These are phyloP conservation scores for Platichthys flesus DNA, from an alignment of 2,113 vertebrate species.

Conservation along the genomic window DNA sequence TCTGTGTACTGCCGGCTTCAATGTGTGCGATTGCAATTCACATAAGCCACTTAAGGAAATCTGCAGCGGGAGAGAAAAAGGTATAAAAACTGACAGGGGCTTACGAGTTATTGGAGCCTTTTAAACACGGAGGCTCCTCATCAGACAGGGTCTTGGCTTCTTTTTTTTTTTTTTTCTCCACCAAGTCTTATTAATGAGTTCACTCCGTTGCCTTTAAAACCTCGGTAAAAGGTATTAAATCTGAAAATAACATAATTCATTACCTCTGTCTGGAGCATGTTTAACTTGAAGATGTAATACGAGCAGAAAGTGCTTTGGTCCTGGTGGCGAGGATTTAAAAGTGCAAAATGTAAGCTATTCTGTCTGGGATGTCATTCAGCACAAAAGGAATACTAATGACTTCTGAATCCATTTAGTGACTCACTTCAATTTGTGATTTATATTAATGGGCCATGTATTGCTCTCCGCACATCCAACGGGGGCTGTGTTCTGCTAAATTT, in stretches of 20 bases:
- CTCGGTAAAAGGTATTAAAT: constrained; percentile 69
- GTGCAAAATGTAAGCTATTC: constrained; percentile 61
- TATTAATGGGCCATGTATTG: constrained; percentile 66
- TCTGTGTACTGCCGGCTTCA: constrained; percentile 49
- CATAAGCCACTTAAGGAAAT: constrained; percentile 79
- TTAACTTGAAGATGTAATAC: constrained; percentile 56
- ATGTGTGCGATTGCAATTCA: constrained; percentile 73
- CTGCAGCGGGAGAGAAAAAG: constrained; percentile 54
- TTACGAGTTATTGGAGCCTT: constrained; percentile 73
- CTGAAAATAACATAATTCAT: constrained; percentile 74
- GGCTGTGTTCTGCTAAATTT: constrained; percentile 67
- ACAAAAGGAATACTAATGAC: constrained; percentile 67
- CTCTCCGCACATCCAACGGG: constrained; percentile 48
- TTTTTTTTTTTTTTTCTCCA: constrained; percentile 21
- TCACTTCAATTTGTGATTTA: constrained; percentile 69
- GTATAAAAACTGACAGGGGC: constrained; percentile 63
- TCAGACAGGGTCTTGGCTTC: constrained; percentile 32
- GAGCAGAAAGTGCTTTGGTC: constrained; percentile 58
- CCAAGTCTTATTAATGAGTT: constrained; percentile 67
- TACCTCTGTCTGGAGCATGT: constrained; percentile 62
- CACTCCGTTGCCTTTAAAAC: constrained; percentile 66
- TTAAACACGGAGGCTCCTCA: constrained; percentile 54
- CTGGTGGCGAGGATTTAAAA: constrained; percentile 37
- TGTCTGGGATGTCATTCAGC: constrained; percentile 53
- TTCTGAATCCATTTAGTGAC: constrained; percentile 65